A percentile compares a stretch with the other conserved stretches of the same genome.
These are phyloP conservation scores for Aplocera efformata DNA, from an alignment of 2,888 invertebrate genomes.

Conservation along the genomic window DNA sequence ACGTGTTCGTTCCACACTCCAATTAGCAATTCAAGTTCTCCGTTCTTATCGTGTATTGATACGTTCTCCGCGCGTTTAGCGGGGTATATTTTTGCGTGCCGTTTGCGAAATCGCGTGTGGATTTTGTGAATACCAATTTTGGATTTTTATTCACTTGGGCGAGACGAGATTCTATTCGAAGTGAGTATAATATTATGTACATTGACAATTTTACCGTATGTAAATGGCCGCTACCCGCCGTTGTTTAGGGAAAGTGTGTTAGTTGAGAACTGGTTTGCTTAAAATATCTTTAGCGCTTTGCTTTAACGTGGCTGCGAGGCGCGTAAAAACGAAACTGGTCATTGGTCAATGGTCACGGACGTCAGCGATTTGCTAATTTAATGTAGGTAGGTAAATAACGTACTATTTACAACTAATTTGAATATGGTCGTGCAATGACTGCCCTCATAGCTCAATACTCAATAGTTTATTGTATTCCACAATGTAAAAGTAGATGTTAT, in stretches of 20 bases:
- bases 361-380: too few relatives aligned
- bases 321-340: too few relatives aligned
- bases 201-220: constrained; percentile 26
- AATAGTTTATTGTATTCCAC: too few relatives aligned
- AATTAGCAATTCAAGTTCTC: constrained; percentile 17
- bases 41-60: constrained; percentile 11
- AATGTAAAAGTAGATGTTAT: too few relatives aligned
- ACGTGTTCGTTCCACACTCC: constrained; percentile 15
- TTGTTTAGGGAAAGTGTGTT: constrained; percentile 31
- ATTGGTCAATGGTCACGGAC: too few relatives aligned
- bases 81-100: constrained; percentile 28
- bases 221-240: constrained; percentile 12
- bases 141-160: constrained; percentile 15
- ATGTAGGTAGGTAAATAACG: too few relatives aligned
- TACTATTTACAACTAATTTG: too few relatives aligned
- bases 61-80: constrained; percentile 28
- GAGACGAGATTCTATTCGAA: constrained; percentile 18
- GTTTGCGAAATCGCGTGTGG: constrained; percentile 36
- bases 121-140: constrained; percentile 24
- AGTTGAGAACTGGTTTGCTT: neutral
- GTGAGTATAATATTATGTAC: constrained; percentile 18
- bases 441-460: too few relatives aligned
- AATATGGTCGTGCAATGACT: too few relatives aligned
- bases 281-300: too few relatives aligned
- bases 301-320: too few relatives aligned